phyloP scores from a whole-genome alignment of 2,888 invertebrate species.

The Invenusta paracnida region DNA sequence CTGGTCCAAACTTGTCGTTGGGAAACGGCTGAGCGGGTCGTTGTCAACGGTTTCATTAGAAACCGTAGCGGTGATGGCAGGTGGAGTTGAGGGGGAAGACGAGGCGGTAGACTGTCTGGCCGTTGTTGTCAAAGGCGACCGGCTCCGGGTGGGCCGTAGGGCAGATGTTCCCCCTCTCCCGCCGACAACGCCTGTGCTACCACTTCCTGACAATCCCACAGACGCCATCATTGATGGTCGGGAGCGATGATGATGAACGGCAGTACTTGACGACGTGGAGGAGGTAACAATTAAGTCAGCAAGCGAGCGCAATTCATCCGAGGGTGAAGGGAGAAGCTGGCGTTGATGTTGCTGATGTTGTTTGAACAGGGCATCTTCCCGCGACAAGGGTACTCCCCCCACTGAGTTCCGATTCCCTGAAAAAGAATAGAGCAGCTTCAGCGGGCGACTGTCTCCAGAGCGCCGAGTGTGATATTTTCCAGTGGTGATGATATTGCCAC shows the following conservation, averaged over 20 bases:
- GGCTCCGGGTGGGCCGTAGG: not conserved
- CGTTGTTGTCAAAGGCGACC: not conserved
- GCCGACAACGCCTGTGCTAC: not conserved
- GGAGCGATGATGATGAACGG: not conserved
- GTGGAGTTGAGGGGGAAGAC: conserved; percentile 4
- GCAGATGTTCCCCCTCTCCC: not conserved
- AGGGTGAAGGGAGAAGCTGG: not conserved
- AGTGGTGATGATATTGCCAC: not conserved
- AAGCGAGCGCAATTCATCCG: not conserved
- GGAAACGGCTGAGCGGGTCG: conserved; percentile 31
- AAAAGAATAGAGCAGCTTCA: not conserved
- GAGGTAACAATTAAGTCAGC: not conserved
- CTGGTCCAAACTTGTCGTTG: conserved; percentile 32
- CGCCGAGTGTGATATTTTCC: too few species aligned
- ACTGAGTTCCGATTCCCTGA: conserved; percentile 8
- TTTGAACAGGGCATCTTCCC: not conserved
- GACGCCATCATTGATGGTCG: too few species aligned
- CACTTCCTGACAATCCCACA: too few species aligned
- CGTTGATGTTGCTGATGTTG: not conserved
- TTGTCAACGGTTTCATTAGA: not conserved
- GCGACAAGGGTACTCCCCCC: not conserved
- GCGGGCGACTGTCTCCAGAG: not conserved
- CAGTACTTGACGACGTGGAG: not conserved
- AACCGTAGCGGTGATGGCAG: not conserved
- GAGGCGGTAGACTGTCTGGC: not conserved